Evolutionary conservation across 1,140 invertebrate genomes (phyloP).

Genomic region (Aphelinus certus): DNA sequence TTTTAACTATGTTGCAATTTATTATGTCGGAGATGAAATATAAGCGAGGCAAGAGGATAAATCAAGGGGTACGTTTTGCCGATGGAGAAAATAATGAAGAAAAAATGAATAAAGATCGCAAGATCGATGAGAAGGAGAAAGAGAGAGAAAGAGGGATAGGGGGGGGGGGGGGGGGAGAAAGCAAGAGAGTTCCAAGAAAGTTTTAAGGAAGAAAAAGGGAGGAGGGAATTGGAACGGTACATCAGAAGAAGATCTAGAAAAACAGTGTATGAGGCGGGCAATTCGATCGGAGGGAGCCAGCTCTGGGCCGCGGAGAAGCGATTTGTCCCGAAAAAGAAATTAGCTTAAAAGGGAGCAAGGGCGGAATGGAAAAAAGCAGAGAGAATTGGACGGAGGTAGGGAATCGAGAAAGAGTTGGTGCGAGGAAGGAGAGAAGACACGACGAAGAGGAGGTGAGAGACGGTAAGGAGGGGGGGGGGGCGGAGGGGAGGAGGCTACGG

Average conservation of each 20-base stretch:
- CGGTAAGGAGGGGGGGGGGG: background rate
- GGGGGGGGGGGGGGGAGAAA: background rate
- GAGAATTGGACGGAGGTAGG: background rate
- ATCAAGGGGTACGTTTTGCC: background rate
- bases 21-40: conserved; percentile 9
- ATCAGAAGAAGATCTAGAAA: too few relatives aligned
- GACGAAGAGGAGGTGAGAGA: background rate
- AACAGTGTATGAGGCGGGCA: too few relatives aligned
- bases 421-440: background rate
- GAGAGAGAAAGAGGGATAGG: conserved; percentile 7
- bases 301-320: too few relatives aligned
- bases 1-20: background rate
- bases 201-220: background rate
- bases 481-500: background rate
- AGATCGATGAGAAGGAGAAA: conserved; percentile 10
- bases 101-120: background rate
- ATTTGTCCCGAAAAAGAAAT: too few relatives aligned
- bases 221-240: background rate
- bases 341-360: too few relatives aligned
- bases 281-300: too few relatives aligned
- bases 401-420: background rate
- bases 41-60: background rate
- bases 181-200: too few relatives aligned
- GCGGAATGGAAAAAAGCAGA: background rate
- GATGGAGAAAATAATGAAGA: conserved; percentile 1